phyloP scores from a whole-genome alignment of 2,888 invertebrate genomes.

The Shargacucullia verbasci region DNA sequence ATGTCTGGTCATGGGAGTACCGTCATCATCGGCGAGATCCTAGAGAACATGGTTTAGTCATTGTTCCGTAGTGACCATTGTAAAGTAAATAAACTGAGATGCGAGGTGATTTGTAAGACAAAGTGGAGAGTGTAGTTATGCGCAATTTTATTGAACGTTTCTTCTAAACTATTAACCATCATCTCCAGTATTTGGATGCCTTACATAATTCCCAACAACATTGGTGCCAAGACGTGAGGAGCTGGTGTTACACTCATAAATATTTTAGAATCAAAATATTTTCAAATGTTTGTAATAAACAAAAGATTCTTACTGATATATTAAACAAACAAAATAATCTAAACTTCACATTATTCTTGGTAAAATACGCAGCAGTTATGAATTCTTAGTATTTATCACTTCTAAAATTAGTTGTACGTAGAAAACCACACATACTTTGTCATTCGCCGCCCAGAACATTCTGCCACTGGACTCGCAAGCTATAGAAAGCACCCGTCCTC shows the following conservation, averaged over 20 bases:
- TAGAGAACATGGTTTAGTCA: too few relatives aligned
- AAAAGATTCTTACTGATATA: slow-evolving; percentile 26
- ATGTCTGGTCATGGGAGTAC: too few relatives aligned
- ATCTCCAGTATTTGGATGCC: too few relatives aligned
- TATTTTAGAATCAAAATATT: slow-evolving; percentile 9
- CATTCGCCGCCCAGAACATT: slow-evolving; percentile 95
- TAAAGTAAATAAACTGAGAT: too few relatives aligned
- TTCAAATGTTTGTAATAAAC: slow-evolving; percentile 22
- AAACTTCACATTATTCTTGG: slow-evolving; percentile 27
- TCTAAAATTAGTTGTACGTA: slow-evolving; percentile 24
- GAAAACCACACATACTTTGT: slow-evolving; percentile 84
- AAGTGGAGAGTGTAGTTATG: too few relatives aligned
- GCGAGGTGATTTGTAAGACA: too few relatives aligned
- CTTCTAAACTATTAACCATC: too few relatives aligned
- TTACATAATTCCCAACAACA: too few relatives aligned
- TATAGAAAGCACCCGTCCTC: slow-evolving; percentile 91
- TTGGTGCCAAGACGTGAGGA: too few relatives aligned
- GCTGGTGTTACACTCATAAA: too few relatives aligned
- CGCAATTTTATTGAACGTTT: neutral
- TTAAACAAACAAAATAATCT: slow-evolving; percentile 31
- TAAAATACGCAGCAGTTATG: slow-evolving; percentile 21
- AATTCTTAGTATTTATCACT: slow-evolving; percentile 33
- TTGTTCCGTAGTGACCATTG: too few relatives aligned
- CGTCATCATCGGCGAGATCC: too few relatives aligned
- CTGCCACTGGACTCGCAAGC: slow-evolving; percentile 94